Base-by-base conservation (phyloP, 2,888 invertebrate species). In the Dasypolia templi region DNA sequence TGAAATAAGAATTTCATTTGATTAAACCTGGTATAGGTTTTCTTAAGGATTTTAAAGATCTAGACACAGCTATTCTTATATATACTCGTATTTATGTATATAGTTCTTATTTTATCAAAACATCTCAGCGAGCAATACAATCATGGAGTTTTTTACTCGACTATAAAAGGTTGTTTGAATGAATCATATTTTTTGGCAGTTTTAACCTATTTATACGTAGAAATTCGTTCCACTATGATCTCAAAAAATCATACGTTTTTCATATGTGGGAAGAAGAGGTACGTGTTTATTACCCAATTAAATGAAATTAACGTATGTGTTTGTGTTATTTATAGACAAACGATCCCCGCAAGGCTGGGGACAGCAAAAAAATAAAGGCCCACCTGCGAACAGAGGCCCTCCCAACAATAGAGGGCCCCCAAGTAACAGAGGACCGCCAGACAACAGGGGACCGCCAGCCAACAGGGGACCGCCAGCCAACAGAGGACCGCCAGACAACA, bases 401-500 rank as follows among this genome's bases (percentile, higher is more conserved):
- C 79, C 79, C 2, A n/a, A 26, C 2, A 62, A 76, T 12, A 73
- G 75, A 29, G 77, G 75, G 0, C 69, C 69, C 0, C 76, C 73
- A 32, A 17, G 69, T 11, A 79, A 83, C 51, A 17, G 64, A 2
- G 83, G 82, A 0, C 84, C 84, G 0, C 81, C 82, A 9, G 17
- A 39, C 0, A 81, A 86, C 46, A 72, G 82, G 49, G 82, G 79
- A 0, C 85, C 82, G 3, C 81, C 83, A 29, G n/a, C 51, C 9
- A 80, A 84, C 19, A 71, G 78, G 32, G 85, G 84, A 0, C 81
- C 86, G 0, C 84, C 86, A 7, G 59, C 44, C 1, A 77, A 83
- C 67, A 0, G 73, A 81, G 82, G 79, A 0, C 85, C 82, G 11
- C 81, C 83, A n/a, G 19, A 61, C 11, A 80, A 84, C n/a, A 72